These are phyloP conservation scores for Corbicula japonica DNA, from an alignment of 2,888 invertebrate genomes.

Conservation along the genomic window DNA sequence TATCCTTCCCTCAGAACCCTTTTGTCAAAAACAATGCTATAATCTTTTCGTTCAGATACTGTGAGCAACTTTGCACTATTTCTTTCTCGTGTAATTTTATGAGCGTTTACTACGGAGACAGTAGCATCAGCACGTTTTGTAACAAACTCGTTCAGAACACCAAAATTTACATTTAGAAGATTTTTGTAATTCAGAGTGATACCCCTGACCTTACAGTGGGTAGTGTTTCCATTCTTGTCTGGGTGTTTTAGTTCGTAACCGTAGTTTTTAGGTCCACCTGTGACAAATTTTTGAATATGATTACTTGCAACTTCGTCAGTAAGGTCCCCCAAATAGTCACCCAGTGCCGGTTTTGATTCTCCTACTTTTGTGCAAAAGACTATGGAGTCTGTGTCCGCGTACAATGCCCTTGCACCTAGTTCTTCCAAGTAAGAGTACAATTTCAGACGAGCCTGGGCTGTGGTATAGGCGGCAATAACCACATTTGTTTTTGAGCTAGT, in stretches of 20 bases:
- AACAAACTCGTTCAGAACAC: conserved; percentile 12
- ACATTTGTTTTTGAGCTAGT: too few species aligned
- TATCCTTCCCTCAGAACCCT: conserved; percentile 10
- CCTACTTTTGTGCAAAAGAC: conserved; percentile 24
- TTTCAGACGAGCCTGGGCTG: conserved; percentile 33
- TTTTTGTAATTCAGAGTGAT: conserved; percentile 63
- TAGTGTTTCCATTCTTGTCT: neutral
- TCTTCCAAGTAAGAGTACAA: conserved; percentile 22
- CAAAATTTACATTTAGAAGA: conserved; percentile 58
- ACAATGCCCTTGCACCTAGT: too few species aligned
- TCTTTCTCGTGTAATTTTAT: too few species aligned
- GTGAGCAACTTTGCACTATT: conserved; percentile 90
- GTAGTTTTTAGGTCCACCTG: conserved; percentile 84
- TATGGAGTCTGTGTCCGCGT: conserved; percentile 3
- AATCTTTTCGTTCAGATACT: conserved; percentile 86
- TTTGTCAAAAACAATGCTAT: conserved; percentile 34
- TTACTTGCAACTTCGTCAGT: conserved; percentile 82
- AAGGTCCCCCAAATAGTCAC: conserved; percentile 81
- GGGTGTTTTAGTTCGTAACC: conserved; percentile 61
- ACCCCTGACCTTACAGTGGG: conserved; percentile 70
- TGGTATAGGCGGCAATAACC: too few species aligned
- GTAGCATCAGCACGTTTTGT: neutral
- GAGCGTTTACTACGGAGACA: conserved; percentile 13
- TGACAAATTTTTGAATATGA: conserved; percentile 63
- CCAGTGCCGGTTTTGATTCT: conserved; percentile 63